Evolutionary conservation across 2,113 vertebrate genomes (phyloP).

Genomic region (Vidua chalybeata): DNA sequence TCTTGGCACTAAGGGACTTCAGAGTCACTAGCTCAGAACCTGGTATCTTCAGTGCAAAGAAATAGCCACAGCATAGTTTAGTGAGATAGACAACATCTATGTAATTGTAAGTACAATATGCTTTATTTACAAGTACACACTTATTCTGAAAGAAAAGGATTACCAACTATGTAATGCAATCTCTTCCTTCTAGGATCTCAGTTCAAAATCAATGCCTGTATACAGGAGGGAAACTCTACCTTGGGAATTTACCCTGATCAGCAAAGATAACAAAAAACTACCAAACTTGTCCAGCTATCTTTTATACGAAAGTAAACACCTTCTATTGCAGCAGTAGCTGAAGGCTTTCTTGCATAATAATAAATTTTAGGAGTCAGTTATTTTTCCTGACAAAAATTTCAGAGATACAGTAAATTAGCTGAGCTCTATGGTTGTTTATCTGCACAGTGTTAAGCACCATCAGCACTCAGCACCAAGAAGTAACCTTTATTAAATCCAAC

Average conservation of each 20-base stretch:
- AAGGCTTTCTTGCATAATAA: not conserved
- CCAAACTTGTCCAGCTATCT: not conserved
- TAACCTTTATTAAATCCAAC: not conserved
- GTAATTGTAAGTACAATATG: not conserved
- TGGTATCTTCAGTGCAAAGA: not conserved
- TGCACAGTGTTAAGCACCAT: not conserved
- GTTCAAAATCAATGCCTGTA: not conserved
- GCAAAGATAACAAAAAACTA: not conserved
- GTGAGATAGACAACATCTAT: not conserved
- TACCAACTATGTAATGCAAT: not conserved
- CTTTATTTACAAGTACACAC: not conserved
- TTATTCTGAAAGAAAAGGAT: not conserved
- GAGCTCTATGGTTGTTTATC: not conserved
- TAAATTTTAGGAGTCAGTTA: not conserved
- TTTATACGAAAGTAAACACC: not conserved
- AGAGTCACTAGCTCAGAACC: not conserved
- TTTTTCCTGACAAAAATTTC: not conserved
- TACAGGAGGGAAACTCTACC: not conserved
- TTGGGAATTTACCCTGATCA: not conserved
- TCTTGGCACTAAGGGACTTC: not conserved
- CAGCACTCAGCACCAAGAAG: not conserved
- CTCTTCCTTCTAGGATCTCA: not conserved
- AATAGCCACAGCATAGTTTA: not conserved
- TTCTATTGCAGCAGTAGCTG: not conserved
- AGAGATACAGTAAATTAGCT: not conserved